Conservation (phyloP, 2,113 vertebrate species). For the Hydrochoerus hydrochaeris region DNA sequence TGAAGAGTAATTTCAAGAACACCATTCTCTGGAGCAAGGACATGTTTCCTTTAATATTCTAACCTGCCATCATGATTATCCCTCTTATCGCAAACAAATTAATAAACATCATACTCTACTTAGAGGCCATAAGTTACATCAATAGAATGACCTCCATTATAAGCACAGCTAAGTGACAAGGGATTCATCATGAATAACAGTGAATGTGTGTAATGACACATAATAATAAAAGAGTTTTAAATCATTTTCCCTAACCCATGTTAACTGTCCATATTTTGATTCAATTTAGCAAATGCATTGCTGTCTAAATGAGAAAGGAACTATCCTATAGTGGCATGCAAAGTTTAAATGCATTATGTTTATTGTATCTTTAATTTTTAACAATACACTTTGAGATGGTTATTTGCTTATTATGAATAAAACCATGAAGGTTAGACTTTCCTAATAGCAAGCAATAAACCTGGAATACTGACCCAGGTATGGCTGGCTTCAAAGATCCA, state of each 20-base stretch:
- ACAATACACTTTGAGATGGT: constrained; percentile 14
- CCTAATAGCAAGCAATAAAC: background rate
- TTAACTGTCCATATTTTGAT: constrained; percentile 26
- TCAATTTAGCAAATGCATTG: background rate
- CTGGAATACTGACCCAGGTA: background rate
- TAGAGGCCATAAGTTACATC: constrained; percentile 3
- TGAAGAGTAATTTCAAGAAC: constrained; percentile 64
- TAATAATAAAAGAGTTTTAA: constrained; percentile 43
- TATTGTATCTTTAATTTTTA: constrained; percentile 35
- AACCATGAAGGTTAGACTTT: constrained; percentile 41
- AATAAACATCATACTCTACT: constrained; percentile 54
- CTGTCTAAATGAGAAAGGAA: constrained; percentile 35
- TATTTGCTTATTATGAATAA: constrained; percentile 52
- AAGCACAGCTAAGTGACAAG: constrained; percentile 28
- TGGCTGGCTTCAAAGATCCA: background rate
- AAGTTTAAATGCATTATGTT: constrained; percentile 22
- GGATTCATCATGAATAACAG: constrained; percentile 13
- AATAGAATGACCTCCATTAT: constrained; percentile 45
- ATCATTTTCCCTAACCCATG: constrained; percentile 1
- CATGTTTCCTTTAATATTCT: constrained; percentile 55
- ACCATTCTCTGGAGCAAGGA: constrained; percentile 38
- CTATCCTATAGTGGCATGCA: background rate
- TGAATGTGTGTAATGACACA: constrained; percentile 13
- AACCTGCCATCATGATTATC: constrained; percentile 37
- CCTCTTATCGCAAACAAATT: constrained; percentile 64